A percentile compares a stretch with the other conserved stretches of the same genome.
These are phyloP conservation scores for Polyploca ridens DNA, from an alignment of 2,888 invertebrate species.

Conservation along the genomic window DNA sequence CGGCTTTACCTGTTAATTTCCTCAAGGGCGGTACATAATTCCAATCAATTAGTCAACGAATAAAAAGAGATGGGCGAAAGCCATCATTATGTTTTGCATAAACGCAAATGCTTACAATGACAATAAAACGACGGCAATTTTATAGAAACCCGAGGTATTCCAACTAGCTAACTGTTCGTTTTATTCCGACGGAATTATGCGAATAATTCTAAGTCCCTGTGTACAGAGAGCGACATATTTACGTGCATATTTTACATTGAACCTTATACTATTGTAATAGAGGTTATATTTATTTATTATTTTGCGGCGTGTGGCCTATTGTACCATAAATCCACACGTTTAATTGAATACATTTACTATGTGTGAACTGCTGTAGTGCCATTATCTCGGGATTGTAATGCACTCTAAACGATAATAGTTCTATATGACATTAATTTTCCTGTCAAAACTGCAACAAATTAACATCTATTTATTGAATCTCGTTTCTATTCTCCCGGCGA, in stretches of 20 bases:
- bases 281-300: constrained; percentile 15
- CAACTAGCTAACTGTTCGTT: constrained; percentile 30
- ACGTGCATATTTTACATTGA: constrained; percentile 24
- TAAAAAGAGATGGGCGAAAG: constrained; percentile 11
- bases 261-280: constrained; percentile 30
- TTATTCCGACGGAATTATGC: constrained; percentile 31
- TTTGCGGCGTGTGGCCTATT: constrained; percentile 24
- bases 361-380: constrained; percentile 58
- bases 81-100: constrained; percentile 13
- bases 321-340: constrained; percentile 49
- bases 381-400: constrained; percentile 42
- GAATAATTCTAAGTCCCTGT: constrained; percentile 27
- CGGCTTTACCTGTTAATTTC: constrained; percentile 5
- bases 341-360: constrained; percentile 60
- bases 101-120: constrained; percentile 26
- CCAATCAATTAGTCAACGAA: constrained; percentile 11
- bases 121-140: constrained; percentile 51
- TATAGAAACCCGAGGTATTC: constrained; percentile 39
- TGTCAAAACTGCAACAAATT: constrained; percentile 24
- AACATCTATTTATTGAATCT: constrained; percentile 14
- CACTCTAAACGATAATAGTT: constrained; percentile 30
- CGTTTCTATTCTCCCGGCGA: constrained; percentile 12
- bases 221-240: constrained; percentile 24
- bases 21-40: constrained; percentile 10
- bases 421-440: constrained; percentile 36